These are phyloP conservation scores for Apotomis capreana DNA, from an alignment of 2,888 invertebrate genomes.

Conservation along the genomic window DNA sequence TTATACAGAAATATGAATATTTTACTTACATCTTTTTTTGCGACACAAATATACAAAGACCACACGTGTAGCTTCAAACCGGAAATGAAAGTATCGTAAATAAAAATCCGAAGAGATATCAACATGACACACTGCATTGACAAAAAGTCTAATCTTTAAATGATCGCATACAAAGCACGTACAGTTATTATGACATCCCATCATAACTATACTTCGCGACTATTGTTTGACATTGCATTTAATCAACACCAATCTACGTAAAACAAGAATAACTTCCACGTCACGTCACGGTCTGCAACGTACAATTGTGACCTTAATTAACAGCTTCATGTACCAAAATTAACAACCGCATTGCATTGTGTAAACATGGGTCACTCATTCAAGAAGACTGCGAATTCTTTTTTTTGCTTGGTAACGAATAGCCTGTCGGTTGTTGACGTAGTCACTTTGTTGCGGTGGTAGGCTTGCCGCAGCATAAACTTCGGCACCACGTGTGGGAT, in stretches of 20 bases:
- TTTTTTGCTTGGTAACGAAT: too few species aligned
- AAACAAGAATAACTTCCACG: slow-evolving; percentile 35
- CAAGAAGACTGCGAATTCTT: too few species aligned
- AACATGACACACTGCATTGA: neutral
- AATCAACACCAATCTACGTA: slow-evolving; percentile 42
- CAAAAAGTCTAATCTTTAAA: neutral
- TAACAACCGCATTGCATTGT: slow-evolving; percentile 26
- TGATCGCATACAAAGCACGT: slow-evolving; percentile 7
- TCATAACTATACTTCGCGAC: slow-evolving; percentile 13
- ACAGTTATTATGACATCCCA: slow-evolving; percentile 15
- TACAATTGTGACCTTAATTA: slow-evolving; percentile 38
- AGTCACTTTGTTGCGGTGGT: too few species aligned
- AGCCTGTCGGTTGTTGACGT: too few species aligned
- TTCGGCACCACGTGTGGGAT: too few species aligned
- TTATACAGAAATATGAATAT: too few species aligned
- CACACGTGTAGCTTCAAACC: neutral
- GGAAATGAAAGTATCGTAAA: neutral
- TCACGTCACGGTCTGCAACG: slow-evolving; percentile 31
- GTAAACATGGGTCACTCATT: neutral
- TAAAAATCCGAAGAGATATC: neutral
- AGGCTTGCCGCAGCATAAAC: too few species aligned
- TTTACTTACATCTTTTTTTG: neutral
- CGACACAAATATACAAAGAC: neutral
- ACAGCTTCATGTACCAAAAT: slow-evolving; percentile 36
- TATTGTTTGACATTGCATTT: slow-evolving; percentile 42